phyloP scores from a whole-genome alignment of 2,888 invertebrate species.

The Sisyra nigra region DNA sequence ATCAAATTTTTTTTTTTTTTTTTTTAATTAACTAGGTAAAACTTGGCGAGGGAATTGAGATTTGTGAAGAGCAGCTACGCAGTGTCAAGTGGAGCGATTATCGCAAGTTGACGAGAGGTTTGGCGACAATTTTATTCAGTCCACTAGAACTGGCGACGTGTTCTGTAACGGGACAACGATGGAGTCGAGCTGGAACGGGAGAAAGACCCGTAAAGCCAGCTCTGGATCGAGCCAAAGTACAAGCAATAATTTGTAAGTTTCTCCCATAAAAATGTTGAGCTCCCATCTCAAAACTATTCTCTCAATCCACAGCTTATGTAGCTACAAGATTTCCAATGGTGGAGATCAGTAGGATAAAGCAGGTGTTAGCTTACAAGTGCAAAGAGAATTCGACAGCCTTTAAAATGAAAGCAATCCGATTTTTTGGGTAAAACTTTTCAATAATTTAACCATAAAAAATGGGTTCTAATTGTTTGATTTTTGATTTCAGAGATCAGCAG shows the following conservation, averaged over 20 bases:
- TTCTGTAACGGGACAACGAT: slow-evolving; percentile 59
- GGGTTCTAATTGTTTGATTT: too few relatives aligned
- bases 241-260: slow-evolving; percentile 51
- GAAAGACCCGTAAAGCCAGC: slow-evolving; percentile 61
- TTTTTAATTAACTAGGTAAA: slow-evolving; percentile 34
- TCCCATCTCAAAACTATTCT: background rate
- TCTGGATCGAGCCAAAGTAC: slow-evolving; percentile 51
- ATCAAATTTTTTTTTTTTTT: background rate
- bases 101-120: slow-evolving; percentile 51
- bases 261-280: background rate
- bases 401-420: slow-evolving; percentile 56
- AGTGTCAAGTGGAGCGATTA: slow-evolving; percentile 63
- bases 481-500: too few relatives aligned
- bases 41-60: slow-evolving; percentile 55
- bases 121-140: slow-evolving; percentile 58
- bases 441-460: too few relatives aligned
- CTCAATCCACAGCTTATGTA: slow-evolving; percentile 38
- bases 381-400: slow-evolving; percentile 63
- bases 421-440: slow-evolving; percentile 22
- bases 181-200: slow-evolving; percentile 56
- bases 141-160: slow-evolving; percentile 58
- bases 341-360: slow-evolving; percentile 59
- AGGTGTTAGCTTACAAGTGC: slow-evolving; percentile 61
- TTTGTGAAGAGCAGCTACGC: slow-evolving; percentile 50
- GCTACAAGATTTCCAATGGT: slow-evolving; percentile 56